Base-by-base conservation (phyloP, 2,888 invertebrate species). In the Dolichomitus sp. region DNA sequence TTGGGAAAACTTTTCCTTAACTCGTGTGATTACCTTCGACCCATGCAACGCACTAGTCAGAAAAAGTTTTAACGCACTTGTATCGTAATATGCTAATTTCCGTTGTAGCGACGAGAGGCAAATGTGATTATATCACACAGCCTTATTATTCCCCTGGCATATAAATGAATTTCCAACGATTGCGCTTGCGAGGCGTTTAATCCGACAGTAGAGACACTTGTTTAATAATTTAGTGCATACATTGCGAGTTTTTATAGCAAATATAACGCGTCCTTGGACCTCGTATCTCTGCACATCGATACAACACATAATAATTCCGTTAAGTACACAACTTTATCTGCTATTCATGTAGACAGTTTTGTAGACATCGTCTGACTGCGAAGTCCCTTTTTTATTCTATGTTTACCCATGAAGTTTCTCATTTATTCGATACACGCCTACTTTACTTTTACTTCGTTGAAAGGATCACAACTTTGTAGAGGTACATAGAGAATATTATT, bases 381-480 rank as follows among this genome's bases (percentile, higher is more conserved):
- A 57, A 19, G 14, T n/a, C 12, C 52, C 57, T 66, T 30, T 69
- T n/a, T n/a, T n/a, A n/a, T n/a, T n/a, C n/a, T n/a, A n/a, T n/a
- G n/a, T n/a, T 69, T 42, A 33, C 30, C 45, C 65, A 33, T 37
- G 37, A 42, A 19, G 45, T 54, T 42, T 37, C 50, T 52, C 74
- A 54, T 69, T 69, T 57, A 4, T 69, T 42, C 19, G 14, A 59
- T 45, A 12, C 45, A 48, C 14, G 65, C 45, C 57, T 66, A 68
- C 73, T 79, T 66, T 57, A 30, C 50, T 59, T 59, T 66, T n/a
- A 65, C 40, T 68, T 54, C 19, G 19, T 45, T 42, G 54, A 37
- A 40, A 75, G 50, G 14, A 50, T 42, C 48, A 17, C 23, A 48
- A 14, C 42, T 54, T 65, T 54, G 17, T 40, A 11, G 27, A 52